phyloP scores from a whole-genome alignment of 2,797 vertebrate genomes.

The Phrynocephalus forsythii region DNA sequence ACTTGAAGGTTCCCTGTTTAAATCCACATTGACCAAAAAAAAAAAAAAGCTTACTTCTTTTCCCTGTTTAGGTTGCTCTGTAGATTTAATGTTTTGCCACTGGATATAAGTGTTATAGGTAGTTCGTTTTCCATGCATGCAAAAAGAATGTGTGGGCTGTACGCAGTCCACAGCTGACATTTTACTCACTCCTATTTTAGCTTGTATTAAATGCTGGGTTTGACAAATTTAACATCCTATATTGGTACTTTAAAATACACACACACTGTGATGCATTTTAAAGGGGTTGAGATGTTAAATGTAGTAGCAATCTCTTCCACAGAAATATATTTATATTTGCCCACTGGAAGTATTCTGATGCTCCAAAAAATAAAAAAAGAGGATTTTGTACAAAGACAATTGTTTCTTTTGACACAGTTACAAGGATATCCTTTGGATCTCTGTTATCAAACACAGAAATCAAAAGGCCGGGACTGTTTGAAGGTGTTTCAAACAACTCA shows the following conservation, averaged over 20 bases:
- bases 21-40: too few relatives aligned
- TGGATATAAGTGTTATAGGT: too few relatives aligned
- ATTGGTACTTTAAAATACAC: not conserved
- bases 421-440: slow-evolving; percentile 32
- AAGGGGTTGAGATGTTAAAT: not conserved
- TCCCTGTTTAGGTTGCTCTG: too few relatives aligned
- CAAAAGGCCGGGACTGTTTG: not conserved
- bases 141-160: too few relatives aligned
- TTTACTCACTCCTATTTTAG: too few relatives aligned
- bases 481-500: slow-evolving; percentile 12
- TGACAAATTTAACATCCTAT: not conserved
- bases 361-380: not conserved
- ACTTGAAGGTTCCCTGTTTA: too few relatives aligned
- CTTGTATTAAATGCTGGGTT: not conserved
- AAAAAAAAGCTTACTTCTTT: too few relatives aligned
- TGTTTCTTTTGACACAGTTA: slow-evolving; percentile 23
- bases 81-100: too few relatives aligned
- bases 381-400: not conserved
- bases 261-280: not conserved
- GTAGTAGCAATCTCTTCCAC: not conserved
- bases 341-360: not conserved
- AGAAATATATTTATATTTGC: not conserved
- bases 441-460: slow-evolving; percentile 28
- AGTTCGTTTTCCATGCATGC: too few relatives aligned
- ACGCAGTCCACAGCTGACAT: too few relatives aligned